phyloP scores from a whole-genome alignment of 2,797 vertebrate species.

The Anas flavirostris region DNA sequence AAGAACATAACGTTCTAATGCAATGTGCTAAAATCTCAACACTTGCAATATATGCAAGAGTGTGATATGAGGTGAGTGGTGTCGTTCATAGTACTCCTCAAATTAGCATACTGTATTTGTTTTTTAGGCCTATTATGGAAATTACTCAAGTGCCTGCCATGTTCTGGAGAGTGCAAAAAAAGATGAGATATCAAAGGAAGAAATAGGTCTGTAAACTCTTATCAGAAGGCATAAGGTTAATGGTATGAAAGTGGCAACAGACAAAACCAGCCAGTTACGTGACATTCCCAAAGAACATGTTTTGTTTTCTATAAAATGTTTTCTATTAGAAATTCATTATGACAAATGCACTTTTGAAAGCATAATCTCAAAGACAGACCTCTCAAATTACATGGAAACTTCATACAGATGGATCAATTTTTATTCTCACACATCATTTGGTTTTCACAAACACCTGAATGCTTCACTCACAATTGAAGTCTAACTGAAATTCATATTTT shows the following conservation, averaged over 20 bases:
- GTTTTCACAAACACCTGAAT: not conserved
- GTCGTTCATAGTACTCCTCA: not conserved
- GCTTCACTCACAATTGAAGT: not conserved
- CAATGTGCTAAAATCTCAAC: not conserved
- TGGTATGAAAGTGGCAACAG: not conserved
- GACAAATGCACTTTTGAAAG: not conserved
- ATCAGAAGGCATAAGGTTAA: not conserved
- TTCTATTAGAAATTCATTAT: not conserved
- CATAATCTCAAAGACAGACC: not conserved
- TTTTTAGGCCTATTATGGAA: not conserved
- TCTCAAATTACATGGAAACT: not conserved
- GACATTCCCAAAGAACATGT: not conserved
- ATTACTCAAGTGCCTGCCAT: not conserved
- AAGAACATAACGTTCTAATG: not conserved
- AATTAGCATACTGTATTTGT: not conserved
- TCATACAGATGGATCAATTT: not conserved
- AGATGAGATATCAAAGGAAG: not conserved
- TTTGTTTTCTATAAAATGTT: not conserved
- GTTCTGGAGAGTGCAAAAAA: not conserved
- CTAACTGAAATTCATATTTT: not conserved
- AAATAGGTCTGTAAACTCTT: not conserved
- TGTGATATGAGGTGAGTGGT: not conserved
- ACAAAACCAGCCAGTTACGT: accelerated
- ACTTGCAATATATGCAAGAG: not conserved
- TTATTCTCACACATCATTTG: not conserved